Evolutionary conservation across 2,888 invertebrate genomes (phyloP), one percentile per base, ranked within the genome.

Genomic region (Nemapogon koenigi): DNA sequence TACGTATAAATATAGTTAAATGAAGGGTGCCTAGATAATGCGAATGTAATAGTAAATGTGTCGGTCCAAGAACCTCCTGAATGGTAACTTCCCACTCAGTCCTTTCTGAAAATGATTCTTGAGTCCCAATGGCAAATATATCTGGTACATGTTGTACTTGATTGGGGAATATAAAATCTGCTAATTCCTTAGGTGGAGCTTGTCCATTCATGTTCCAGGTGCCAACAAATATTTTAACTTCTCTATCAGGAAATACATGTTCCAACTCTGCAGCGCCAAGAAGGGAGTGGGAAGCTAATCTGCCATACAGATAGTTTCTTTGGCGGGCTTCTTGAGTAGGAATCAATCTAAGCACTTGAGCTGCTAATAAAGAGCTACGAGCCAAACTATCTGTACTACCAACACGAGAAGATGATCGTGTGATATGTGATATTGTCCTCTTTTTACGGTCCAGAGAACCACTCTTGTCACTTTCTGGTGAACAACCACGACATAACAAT

Each of bases 131-230:
- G 2, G 88, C 94, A 56, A 96, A 88, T 52, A 97, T 86, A 57
- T 97, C 97, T 15, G 92, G 91, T 17, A 96, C 88, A 65, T 91
- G 89, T 49, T 91, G 88, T 46, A 94, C 85, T 55, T 88, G 86
- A 35, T 87, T 85, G 1, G 96, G 95, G 44, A 96, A 81, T 53
- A 97, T 86, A 59, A 97, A 92, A 62, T 96, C 94, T 51, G 94
- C 91, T 51, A 97, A 67, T 62, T 91, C 89, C 92, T 87, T 87
- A 31, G 90, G 90, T 30, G 90, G 89, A 47, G 83, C 81, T 57
- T 95, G 91, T 19, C 94, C 95, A 67, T 94, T 95, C 94, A 97
- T 96, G 62, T 97, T 97, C 96, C 97, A 97, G 16, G 94, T 92
- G 4, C 93, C 95, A 39, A 95, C 88, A 81, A 94, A 95, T 51